phyloP scores from a whole-genome alignment of 2,888 invertebrate species.

The Litoditis marina region DNA sequence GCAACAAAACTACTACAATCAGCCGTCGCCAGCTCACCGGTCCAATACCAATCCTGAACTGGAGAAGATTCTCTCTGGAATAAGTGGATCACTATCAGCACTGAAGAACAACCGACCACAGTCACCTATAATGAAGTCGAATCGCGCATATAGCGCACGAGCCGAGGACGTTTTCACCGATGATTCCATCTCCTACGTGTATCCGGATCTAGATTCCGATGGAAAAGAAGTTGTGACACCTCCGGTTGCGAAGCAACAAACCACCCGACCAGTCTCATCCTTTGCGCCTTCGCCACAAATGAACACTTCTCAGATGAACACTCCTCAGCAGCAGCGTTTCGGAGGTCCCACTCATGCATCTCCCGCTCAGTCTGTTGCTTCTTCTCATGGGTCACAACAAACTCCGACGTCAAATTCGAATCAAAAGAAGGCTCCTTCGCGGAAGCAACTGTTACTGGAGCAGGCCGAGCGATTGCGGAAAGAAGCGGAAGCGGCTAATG shows the following conservation, averaged over 20 bases:
- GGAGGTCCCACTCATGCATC: no score
- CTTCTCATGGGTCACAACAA: no score
- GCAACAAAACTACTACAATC: no score
- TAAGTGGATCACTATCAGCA: neutral
- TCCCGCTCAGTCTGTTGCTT: no score
- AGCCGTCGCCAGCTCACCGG: neutral
- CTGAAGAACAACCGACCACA: neutral
- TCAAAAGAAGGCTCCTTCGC: slow-evolving; percentile 1
- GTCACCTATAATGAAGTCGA: slow-evolving; percentile 8
- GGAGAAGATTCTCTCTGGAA: neutral
- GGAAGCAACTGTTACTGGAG: neutral
- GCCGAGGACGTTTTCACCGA: slow-evolving; percentile 9
- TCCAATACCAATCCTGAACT: neutral
- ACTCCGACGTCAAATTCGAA: neutral
- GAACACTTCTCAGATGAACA: no score
- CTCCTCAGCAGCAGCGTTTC: no score
- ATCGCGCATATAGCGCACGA: neutral
- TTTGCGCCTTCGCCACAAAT: no score
- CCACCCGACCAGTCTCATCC: no score
- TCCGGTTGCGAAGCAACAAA: no score
- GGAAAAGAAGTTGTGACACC: no score
- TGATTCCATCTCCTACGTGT: neutral
- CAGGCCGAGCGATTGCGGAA: neutral
- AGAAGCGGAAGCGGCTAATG: neutral
- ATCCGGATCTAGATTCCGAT: slow-evolving; percentile 3